Percentiles rank a stretch among this genome's conserved stretches.
Conservation (phyloP, 2,888 invertebrate species). For the Agrotis ipsilon region DNA sequence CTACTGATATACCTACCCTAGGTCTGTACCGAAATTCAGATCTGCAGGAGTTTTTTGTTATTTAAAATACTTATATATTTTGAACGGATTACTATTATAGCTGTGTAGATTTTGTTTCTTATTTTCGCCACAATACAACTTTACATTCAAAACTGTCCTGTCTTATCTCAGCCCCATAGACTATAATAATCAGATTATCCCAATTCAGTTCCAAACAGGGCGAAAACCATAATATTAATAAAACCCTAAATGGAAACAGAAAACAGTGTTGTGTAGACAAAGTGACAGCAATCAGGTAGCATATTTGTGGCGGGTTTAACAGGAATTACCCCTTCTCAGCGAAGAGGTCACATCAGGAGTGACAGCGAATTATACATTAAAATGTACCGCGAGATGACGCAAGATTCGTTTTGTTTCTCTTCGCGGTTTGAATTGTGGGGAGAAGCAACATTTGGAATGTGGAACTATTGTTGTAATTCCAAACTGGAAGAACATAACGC, state of each 20-base stretch:
- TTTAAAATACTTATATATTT: no score
- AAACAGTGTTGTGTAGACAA: constrained; percentile 30
- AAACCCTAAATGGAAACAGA: constrained; percentile 42
- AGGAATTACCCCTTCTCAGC: constrained; percentile 43
- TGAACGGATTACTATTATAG: not conserved
- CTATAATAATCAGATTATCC: constrained; percentile 39
- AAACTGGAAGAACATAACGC: not conserved
- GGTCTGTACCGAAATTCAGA: no score
- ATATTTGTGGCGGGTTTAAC: constrained; percentile 36
- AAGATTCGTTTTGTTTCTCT: constrained; percentile 23
- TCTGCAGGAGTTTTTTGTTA: no score
- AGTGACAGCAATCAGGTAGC: constrained; percentile 53
- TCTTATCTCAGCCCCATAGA: constrained; percentile 18
- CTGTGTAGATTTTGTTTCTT: not conserved
- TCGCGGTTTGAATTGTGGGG: not conserved
- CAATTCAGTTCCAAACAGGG: constrained; percentile 32
- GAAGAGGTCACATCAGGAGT: constrained; percentile 19
- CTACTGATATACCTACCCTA: no score
- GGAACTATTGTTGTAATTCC: not conserved
- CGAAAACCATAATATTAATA: constrained; percentile 53
- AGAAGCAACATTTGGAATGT: not conserved
- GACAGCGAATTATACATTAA: constrained; percentile 42
- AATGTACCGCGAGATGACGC: constrained; percentile 16
- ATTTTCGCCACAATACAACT: constrained; percentile 8
- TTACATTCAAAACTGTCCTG: not conserved